These are phyloP conservation scores for Pedicia rivosa DNA, from an alignment of 2,888 invertebrate genomes.

Conservation along the genomic window DNA sequence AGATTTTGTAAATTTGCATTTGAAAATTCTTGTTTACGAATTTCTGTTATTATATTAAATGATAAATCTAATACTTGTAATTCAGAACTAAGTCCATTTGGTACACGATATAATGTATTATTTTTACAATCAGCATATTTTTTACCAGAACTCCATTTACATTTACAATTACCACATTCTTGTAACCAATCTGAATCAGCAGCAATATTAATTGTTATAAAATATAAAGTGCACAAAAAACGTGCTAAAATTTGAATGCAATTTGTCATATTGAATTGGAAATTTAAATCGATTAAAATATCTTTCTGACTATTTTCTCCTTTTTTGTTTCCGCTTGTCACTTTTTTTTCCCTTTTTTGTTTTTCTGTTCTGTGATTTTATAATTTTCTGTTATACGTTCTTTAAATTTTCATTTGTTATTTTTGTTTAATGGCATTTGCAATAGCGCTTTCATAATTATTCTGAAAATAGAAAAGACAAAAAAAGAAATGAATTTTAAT, in stretches of 20 bases:
- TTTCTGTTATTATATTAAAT: constrained; percentile 47
- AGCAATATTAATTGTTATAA: constrained; percentile 1
- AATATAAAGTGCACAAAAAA: not conserved
- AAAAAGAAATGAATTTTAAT: too few species aligned
- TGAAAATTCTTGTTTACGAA: constrained; percentile 50
- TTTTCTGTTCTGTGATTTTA: too few species aligned
- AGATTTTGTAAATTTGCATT: constrained; percentile 56
- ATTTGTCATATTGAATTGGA: constrained; percentile 2
- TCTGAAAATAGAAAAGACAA: too few species aligned
- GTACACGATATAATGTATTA: constrained; percentile 49
- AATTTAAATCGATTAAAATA: too few species aligned
- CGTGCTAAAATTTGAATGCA: constrained; percentile 1
- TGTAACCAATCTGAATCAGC: constrained; percentile 26
- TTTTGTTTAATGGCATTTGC: too few species aligned
- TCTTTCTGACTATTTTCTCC: too few species aligned
- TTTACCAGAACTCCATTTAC: constrained; percentile 73
- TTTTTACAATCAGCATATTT: constrained; percentile 67
- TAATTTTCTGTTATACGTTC: too few species aligned
- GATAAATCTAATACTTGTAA: constrained; percentile 57
- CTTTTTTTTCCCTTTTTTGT: too few species aligned
- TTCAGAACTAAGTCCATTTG: constrained; percentile 52
- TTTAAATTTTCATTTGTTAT: too few species aligned
- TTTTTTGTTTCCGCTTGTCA: too few species aligned
- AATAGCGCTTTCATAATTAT: too few species aligned
- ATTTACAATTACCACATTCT: constrained; percentile 43